phyloP scores from a whole-genome alignment of 2,113 vertebrate genomes.

The Garra rufa region DNA sequence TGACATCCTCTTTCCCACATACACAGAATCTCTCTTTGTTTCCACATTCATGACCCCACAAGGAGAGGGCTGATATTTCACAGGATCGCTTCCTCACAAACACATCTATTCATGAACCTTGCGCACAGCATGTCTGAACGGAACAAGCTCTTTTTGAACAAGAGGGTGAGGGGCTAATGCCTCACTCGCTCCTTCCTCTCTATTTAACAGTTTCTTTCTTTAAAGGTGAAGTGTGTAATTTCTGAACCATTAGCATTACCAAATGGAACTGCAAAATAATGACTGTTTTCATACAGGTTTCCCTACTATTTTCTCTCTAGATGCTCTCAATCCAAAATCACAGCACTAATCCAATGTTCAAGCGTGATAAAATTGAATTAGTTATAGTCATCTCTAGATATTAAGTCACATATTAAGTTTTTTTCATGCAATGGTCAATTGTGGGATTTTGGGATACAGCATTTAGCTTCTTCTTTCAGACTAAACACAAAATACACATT shows the following conservation, averaged over 20 bases:
- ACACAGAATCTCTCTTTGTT: constrained; percentile 81
- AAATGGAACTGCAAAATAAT: neutral
- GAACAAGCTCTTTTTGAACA: constrained; percentile 80
- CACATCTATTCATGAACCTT: constrained; percentile 77
- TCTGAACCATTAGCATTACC: neutral
- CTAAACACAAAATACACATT: neutral
- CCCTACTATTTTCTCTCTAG: neutral
- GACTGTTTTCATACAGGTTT: neutral
- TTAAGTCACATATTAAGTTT: too few species aligned
- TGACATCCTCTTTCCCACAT: constrained; percentile 78
- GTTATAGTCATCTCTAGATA: neutral
- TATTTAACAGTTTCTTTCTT: constrained; percentile 52
- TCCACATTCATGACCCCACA: constrained; percentile 65
- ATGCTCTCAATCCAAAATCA: neutral
- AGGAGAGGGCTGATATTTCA: constrained; percentile 57
- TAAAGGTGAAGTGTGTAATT: constrained; percentile 1
- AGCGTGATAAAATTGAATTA: neutral
- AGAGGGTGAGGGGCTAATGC: constrained; percentile 74
- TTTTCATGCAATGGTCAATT: too few species aligned
- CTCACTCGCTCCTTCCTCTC: constrained; percentile 73
- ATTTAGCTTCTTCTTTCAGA: neutral
- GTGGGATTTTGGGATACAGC: too few species aligned
- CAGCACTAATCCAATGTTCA: neutral
- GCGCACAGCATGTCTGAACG: constrained; percentile 55
- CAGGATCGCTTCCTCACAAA: constrained; percentile 82